These are phyloP conservation scores for Pangasius sanitwongsei DNA, from an alignment of 2,797 vertebrate species.

Conservation along the genomic window DNA sequence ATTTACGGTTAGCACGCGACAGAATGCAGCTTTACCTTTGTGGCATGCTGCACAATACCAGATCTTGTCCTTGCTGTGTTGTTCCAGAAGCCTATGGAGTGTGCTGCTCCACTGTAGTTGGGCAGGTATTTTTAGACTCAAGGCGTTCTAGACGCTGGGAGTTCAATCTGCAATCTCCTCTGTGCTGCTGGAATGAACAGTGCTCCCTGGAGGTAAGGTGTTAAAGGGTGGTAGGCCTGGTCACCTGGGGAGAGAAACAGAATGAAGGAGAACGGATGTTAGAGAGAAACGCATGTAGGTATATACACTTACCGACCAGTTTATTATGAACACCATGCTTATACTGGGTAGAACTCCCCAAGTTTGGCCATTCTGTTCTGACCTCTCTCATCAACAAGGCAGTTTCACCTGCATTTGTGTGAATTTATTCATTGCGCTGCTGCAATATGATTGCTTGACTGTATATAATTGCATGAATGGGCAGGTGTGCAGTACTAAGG, in stretches of 20 bases:
- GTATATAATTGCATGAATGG: background rate
- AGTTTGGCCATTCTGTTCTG: background rate
- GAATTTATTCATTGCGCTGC: background rate
- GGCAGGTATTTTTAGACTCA: slow-evolving; percentile 61
- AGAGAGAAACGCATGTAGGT: background rate
- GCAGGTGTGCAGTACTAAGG: background rate
- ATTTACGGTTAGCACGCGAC: background rate
- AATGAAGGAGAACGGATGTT: slow-evolving; percentile 1
- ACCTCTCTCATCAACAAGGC: background rate
- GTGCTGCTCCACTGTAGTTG: slow-evolving; percentile 26
- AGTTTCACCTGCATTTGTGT: background rate
- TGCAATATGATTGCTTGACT: background rate
- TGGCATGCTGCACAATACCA: background rate
- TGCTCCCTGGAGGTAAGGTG: slow-evolving; percentile 61
- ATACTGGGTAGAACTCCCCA: background rate
- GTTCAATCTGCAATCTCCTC: slow-evolving; percentile 40
- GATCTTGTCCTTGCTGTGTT: slow-evolving; percentile 19
- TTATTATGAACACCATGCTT: background rate
- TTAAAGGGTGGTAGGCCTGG: slow-evolving; percentile 57
- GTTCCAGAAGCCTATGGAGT: slow-evolving; percentile 49
- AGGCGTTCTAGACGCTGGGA: slow-evolving; percentile 47
- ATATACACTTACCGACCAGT: background rate
- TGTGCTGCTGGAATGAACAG: slow-evolving; percentile 58
- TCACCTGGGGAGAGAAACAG: slow-evolving; percentile 41
- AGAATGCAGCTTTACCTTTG: background rate